Conservation (phyloP, 2,888 invertebrate species). For the Hirtodrosophila alboralis region DNA sequence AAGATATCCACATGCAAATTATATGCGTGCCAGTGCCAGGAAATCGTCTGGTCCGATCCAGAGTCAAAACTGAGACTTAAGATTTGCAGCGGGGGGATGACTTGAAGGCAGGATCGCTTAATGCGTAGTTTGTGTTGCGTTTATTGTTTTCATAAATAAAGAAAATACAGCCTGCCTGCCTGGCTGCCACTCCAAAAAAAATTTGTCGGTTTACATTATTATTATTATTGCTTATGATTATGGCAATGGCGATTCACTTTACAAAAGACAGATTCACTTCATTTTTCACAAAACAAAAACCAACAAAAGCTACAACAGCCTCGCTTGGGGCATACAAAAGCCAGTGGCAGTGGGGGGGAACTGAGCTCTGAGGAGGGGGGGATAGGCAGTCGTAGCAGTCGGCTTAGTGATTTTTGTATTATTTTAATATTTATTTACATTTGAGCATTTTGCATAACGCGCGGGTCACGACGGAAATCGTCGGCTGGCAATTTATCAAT, state of each 20-base stretch:
- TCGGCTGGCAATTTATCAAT: slow-evolving; percentile 83
- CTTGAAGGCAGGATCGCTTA: slow-evolving; percentile 31
- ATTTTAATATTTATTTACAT: slow-evolving; percentile 79
- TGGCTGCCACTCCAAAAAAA: slow-evolving; percentile 47
- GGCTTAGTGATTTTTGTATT: slow-evolving; percentile 73
- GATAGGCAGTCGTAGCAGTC: slow-evolving; percentile 18
- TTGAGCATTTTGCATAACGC: slow-evolving; percentile 82
- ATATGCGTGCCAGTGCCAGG: slow-evolving; percentile 73
- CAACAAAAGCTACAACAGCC: slow-evolving; percentile 32
- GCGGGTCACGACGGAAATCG: slow-evolving; percentile 83
- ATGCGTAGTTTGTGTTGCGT: slow-evolving; percentile 71
- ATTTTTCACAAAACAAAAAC: slow-evolving; percentile 63
- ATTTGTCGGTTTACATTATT: slow-evolving; percentile 75
- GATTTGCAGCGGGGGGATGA: neutral
- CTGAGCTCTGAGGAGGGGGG: neutral
- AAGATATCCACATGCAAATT: slow-evolving; percentile 75
- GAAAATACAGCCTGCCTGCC: slow-evolving; percentile 44
- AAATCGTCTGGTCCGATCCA: slow-evolving; percentile 56
- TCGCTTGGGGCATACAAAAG: slow-evolving; percentile 8
- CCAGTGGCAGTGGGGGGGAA: neutral
- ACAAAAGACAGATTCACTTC: slow-evolving; percentile 74
- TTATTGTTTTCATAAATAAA: slow-evolving; percentile 77
- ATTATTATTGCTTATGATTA: slow-evolving; percentile 64
- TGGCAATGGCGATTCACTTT: slow-evolving; percentile 66
- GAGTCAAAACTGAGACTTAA: neutral